These are phyloP conservation scores for Selene dorsalis DNA, from an alignment of 2,797 vertebrate genomes.

Conservation along the genomic window DNA sequence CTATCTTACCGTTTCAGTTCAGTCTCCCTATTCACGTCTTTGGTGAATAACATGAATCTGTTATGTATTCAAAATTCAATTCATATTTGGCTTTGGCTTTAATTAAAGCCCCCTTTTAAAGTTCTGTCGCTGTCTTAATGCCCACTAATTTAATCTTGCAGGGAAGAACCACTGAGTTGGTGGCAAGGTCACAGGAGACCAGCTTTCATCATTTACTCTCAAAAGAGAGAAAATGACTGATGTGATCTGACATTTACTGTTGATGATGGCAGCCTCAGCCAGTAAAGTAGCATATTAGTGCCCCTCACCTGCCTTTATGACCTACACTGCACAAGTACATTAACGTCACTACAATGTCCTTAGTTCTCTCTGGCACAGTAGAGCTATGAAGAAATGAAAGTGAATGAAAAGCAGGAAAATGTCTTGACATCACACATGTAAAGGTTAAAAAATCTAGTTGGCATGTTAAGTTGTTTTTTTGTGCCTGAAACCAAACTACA, in stretches of 20 bases:
- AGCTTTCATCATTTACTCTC: conserved; percentile 24
- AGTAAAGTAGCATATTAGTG: conserved; percentile 36
- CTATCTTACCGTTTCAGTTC: neutral
- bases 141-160: conserved; percentile 24
- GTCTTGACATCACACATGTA: conserved; percentile 24
- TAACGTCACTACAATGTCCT: conserved; percentile 41
- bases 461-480: conserved; percentile 45
- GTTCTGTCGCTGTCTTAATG: conserved; percentile 1
- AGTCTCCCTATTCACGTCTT: neutral
- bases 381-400: conserved; percentile 28
- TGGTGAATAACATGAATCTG: neutral
- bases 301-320: conserved; percentile 34
- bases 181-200: neutral
- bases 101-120: neutral
- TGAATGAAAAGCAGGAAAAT: conserved; percentile 38
- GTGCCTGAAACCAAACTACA: conserved; percentile 55
- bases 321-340: conserved; percentile 18
- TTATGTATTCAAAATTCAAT: neutral
- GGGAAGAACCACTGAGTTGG: conserved; percentile 15
- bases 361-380: conserved; percentile 37
- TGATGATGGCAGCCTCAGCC: conserved; percentile 27
- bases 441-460: conserved; percentile 24
- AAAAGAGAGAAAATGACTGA: conserved; percentile 36
- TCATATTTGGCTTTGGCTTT: neutral
- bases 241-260: conserved; percentile 53